Base-by-base conservation (phyloP, 2,797 vertebrate species). In the Tenualosa thibaudeaui region DNA sequence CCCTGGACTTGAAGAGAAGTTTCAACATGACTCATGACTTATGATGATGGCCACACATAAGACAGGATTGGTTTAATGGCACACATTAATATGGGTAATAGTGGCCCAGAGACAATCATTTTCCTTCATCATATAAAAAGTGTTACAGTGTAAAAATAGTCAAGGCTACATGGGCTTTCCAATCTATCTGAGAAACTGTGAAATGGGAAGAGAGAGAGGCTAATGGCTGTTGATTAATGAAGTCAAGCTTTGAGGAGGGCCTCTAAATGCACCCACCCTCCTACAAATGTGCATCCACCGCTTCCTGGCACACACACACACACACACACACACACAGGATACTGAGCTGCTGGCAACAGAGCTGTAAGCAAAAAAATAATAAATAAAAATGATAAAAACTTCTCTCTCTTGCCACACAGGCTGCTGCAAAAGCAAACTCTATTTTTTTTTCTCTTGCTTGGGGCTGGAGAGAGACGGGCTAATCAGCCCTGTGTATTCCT, bases 311-410 rank as follows among this genome's bases (percentile, higher is more conserved):
- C 51, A 12, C 8, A 54, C 51, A 54, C 51, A 54, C 51, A 68
- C 62, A 65, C n/a, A 31, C n/a, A 65, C 68, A 40, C 68, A 75
- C 31, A 75, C 68, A 75, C 31, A 68, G 40, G 53, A 82, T 81
- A 82, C 86, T 86, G 84, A 86, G 82, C 85, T 87, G 88, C 58
- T 84, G 84, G 56, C 26, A 43, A 37, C 37, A 43, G 58, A 88
- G 81, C 46, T 82, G 84, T 83, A 53, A 3, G 10, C 51, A 13
- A 53, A 53, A 53, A 84, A 82, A 31, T n/a, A 81, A 60, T 83
- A 82, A 60, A 60, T 62, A 40, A 46, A 60, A 17, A 81, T 0
- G 31, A 31, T 1, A 31, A 31, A 0, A 31, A 31, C 26, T 15
- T 53, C 31, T 71, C 71, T 46, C 15, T 78, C 40, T 10, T 46